Percentiles rank a stretch among this genome's conserved stretches.
Evolutionary conservation across 2,888 invertebrate genomes (phyloP).

Genomic region (Pelosia muscerda): DNA sequence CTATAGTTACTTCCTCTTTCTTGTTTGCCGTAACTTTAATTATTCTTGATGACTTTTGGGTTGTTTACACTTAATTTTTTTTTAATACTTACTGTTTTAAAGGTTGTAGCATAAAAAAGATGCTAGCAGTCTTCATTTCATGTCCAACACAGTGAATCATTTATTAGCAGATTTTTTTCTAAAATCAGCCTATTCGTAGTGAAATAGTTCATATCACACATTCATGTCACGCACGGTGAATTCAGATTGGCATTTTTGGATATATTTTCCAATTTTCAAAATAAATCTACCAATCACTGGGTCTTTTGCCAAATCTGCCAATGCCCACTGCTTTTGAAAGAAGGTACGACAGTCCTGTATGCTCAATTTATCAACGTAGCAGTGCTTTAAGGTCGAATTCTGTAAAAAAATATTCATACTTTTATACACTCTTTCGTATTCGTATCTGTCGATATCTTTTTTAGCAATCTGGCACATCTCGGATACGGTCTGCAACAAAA

Average conservation of each 20-base stretch:
- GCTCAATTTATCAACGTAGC: too few species aligned
- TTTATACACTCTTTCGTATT: neutral
- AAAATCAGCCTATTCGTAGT: neutral
- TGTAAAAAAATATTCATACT: neutral
- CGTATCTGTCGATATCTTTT: neutral
- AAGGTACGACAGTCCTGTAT: too few species aligned
- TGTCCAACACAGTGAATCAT: neutral
- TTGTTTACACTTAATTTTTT: neutral
- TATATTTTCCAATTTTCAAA: too few species aligned
- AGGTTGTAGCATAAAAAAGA: neutral
- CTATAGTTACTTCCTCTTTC: slow-evolving; percentile 16
- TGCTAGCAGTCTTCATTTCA: neutral
- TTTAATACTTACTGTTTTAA: neutral
- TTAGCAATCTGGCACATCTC: slow-evolving; percentile 1
- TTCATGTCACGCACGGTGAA: too few species aligned
- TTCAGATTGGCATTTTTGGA: too few species aligned
- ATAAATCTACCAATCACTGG: too few species aligned
- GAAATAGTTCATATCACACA: neutral
- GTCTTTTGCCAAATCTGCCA: too few species aligned
- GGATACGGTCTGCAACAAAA: neutral
- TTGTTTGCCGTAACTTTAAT: slow-evolving; percentile 21
- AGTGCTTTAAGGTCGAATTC: neutral
- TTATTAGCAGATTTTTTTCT: neutral
- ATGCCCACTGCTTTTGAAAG: too few species aligned
- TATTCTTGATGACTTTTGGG: neutral